phyloP scores from a whole-genome alignment of 1,140 invertebrate genomes.

The Aphis gossypii region DNA sequence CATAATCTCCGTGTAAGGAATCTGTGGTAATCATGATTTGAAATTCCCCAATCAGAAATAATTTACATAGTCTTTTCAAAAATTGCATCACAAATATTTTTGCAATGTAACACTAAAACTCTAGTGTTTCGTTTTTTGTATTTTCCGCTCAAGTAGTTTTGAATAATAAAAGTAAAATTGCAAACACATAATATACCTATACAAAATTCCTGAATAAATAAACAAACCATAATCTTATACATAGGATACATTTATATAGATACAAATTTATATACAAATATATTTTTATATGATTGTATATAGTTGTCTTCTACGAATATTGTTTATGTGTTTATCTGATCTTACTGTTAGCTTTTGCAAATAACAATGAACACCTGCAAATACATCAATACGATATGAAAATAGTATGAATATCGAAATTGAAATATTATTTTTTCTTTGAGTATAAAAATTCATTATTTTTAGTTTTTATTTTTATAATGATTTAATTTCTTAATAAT shows the following conservation, averaged over 20 bases:
- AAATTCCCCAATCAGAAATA: not conserved
- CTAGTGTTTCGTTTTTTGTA: not conserved
- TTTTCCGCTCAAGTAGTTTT: not conserved
- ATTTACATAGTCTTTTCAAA: not conserved
- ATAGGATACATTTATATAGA: not conserved
- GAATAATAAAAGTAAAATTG: not conserved
- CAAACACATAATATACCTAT: not conserved
- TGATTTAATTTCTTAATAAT: not conserved
- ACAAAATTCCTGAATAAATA: not conserved
- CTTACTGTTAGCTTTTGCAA: not conserved
- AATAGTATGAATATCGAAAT: not conserved
- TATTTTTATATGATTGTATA: not conserved
- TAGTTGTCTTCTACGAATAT: not conserved
- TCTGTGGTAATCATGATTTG: not conserved
- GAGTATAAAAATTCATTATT: not conserved
- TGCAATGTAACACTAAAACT: not conserved
- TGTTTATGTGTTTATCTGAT: not conserved
- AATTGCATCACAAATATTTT: not conserved
- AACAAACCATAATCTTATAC: not conserved
- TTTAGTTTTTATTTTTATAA: not conserved
- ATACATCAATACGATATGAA: not conserved
- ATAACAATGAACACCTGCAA: not conserved
- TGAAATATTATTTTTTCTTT: not conserved
- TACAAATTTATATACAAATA: not conserved
- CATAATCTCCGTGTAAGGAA: not conserved